Evolutionary conservation across 2,113 vertebrate genomes (phyloP).

Genomic region (Hassar affinis): DNA sequence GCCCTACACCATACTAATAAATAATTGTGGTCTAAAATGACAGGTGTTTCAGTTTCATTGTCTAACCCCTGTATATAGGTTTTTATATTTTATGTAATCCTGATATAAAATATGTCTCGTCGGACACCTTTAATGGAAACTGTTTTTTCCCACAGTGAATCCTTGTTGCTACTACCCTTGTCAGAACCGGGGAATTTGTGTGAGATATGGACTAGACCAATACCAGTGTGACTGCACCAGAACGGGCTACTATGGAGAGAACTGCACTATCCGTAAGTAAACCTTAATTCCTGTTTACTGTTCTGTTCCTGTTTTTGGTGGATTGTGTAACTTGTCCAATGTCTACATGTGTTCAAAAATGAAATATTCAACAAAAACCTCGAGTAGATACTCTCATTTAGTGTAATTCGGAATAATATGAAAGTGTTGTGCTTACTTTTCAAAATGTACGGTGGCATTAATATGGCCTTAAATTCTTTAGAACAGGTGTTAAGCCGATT

Average conservation of each 20-base stretch:
- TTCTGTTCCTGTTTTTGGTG: not conserved
- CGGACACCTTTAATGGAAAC: not conserved
- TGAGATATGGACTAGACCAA: conserved; percentile 70
- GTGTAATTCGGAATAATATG: not conserved
- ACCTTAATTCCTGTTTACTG: not conserved
- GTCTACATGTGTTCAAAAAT: not conserved
- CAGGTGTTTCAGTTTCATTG: too few species aligned
- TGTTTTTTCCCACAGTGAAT: conserved; percentile 75
- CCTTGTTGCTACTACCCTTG: conserved; percentile 94
- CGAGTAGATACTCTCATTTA: not conserved
- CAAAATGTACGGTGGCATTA: not conserved
- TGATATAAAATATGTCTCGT: not conserved
- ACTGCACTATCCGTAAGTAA: conserved; percentile 88
- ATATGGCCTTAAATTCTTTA: not conserved
- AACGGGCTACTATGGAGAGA: conserved; percentile 83
- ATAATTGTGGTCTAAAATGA: too few species aligned
- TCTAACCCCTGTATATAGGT: too few species aligned
- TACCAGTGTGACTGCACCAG: conserved; percentile 91
- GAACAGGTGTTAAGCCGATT: not conserved
- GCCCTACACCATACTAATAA: too few species aligned
- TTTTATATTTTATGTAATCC: conserved; percentile 11
- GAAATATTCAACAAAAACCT: not conserved
- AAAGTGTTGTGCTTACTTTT: not conserved
- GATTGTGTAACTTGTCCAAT: not conserved
- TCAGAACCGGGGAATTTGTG: conserved; percentile 84